Evolutionary conservation across 2,888 invertebrate genomes (phyloP).

Genomic region (Hydroisotoma schaefferi): DNA sequence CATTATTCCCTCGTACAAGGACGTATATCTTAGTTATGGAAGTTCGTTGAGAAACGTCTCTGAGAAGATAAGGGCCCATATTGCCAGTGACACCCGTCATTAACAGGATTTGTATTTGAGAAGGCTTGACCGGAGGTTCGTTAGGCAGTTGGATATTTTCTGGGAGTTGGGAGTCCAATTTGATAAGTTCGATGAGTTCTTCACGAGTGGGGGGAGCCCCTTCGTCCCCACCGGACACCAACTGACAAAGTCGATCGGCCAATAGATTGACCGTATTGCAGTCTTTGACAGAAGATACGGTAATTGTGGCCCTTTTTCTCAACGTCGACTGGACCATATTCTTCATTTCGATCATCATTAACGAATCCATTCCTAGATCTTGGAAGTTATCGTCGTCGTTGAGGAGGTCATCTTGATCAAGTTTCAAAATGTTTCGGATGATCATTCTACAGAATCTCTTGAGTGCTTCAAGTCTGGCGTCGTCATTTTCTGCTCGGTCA

Average conservation of each 20-base stretch:
- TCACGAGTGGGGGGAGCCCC: constrained; percentile 6
- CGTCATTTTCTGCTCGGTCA: constrained; percentile 11
- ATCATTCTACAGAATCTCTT: constrained; percentile 13
- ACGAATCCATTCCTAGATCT: constrained; percentile 26
- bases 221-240: constrained; percentile 6
- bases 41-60: constrained; percentile 2
- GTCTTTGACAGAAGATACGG: constrained; percentile 23
- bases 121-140: neutral
- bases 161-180: constrained; percentile 21
- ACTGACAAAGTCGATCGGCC: constrained; percentile 14
- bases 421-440: constrained; percentile 12
- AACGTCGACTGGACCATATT: constrained; percentile 27
- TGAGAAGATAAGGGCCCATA: constrained; percentile 24
- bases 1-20: constrained; percentile 10
- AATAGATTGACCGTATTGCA: constrained; percentile 19
- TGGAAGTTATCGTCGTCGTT: constrained; percentile 19
- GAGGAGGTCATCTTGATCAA: constrained; percentile 22
- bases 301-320: constrained; percentile 17
- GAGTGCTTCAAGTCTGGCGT: constrained; percentile 17
- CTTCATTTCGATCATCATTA: constrained; percentile 32
- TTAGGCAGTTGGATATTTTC: neutral
- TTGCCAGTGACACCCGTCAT: constrained; percentile 27
- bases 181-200: constrained; percentile 15
- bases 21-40: constrained; percentile 20
- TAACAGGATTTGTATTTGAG: constrained; percentile 13